Evolutionary conservation across 2,888 invertebrate species (phyloP), one percentile per base, ranked within the genome.

Genomic region (Netelia melanura): DNA sequence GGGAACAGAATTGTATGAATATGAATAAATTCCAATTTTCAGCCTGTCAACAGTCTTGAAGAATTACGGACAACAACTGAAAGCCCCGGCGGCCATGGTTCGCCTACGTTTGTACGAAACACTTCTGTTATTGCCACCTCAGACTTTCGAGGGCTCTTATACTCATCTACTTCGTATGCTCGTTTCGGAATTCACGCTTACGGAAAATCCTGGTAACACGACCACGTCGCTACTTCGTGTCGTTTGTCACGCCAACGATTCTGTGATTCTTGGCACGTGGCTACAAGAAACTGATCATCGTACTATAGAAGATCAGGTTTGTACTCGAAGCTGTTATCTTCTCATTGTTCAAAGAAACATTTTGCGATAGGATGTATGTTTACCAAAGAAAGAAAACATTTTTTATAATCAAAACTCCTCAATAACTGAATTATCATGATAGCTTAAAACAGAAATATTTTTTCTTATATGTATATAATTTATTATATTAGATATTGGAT

Each of bases 211-310:
- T 25, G 98, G 98, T 11, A 98, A 98, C 89, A 98, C 98, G 2
- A 97, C 98, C 0, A 98, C 97, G 23, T 98, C 98, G 0, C 95
- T 97, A 86, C 94, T 98, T 85, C 95, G 97, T 67, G 95, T 96
- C n/a, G 96, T 98, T 83, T 98, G 98, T 90, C 97, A 98, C 92
- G 96, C 97, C 8, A 97, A 98, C 91, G 98, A 98, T 94, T 98
- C 98, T 0, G 97, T 98, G 61, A 97, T 99, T 78, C 94, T 99
- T 52, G 98, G 98, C 11, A 98, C 98, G 71, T 98, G 98, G 98
- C 95, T 99, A 58, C 98, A 98, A 93, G 98, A 99, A 92, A 98
- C 98, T 0, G 99, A 99, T 94, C 99, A 99, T 94, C 97, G 98
- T 85, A 97, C 97, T 67, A 98, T 99, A 88, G 99, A 99, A 94